Evolutionary conservation across 2,113 vertebrate species (phyloP).

Genomic region (Trachemys scripta): DNA sequence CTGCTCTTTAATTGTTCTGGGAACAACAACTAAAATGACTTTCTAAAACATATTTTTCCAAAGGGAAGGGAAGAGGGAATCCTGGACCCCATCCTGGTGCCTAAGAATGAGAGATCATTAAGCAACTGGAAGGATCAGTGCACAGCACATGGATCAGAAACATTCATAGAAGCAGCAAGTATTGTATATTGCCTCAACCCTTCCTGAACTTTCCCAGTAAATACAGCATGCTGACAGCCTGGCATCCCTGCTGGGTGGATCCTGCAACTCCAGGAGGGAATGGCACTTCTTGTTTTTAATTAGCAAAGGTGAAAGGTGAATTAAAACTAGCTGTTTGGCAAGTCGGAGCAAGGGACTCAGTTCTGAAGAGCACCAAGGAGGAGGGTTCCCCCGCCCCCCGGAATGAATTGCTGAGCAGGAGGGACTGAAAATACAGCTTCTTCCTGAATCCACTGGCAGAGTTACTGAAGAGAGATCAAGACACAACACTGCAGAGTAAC

Average conservation of each 20-base stretch:
- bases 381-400: slow-evolving; percentile 36
- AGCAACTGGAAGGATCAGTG: slow-evolving; percentile 21
- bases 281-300: slow-evolving; percentile 82
- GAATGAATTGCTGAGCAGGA: slow-evolving; percentile 75
- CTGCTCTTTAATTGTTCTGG: slow-evolving; percentile 32
- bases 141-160: slow-evolving; percentile 73
- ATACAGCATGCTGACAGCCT: slow-evolving; percentile 73
- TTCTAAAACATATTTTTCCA: neutral
- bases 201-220: slow-evolving; percentile 79
- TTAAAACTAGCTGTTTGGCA: slow-evolving; percentile 78
- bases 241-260: slow-evolving; percentile 81
- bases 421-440: slow-evolving; percentile 74
- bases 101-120: neutral
- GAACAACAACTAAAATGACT: slow-evolving; percentile 54
- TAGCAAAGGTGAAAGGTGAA: slow-evolving; percentile 85
- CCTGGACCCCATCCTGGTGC: neutral
- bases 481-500: slow-evolving; percentile 70
- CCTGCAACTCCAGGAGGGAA: slow-evolving; percentile 72
- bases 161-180: slow-evolving; percentile 56
- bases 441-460: slow-evolving; percentile 61
- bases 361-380: slow-evolving; percentile 63
- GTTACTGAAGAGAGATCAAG: slow-evolving; percentile 68
- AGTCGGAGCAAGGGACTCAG: slow-evolving; percentile 77
- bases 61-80: neutral
- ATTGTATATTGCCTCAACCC: slow-evolving; percentile 61